Conservation (phyloP, 2,888 invertebrate genomes). For the Cactoblastis cactorum region DNA sequence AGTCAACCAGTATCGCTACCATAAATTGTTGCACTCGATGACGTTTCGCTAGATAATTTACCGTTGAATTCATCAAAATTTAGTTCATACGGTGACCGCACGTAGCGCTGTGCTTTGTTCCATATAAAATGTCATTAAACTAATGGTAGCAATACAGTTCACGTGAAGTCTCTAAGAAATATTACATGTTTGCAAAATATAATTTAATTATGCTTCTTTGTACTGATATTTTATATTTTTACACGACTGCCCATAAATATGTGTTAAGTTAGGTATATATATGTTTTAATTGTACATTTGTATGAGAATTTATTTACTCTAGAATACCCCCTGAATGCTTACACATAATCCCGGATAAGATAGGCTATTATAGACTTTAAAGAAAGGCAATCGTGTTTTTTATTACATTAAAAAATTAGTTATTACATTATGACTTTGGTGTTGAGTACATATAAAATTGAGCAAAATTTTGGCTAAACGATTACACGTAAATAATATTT, state of each 20-base stretch:
- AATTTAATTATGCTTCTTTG: conserved; percentile 64
- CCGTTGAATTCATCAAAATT: too few relatives aligned
- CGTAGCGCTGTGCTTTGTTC: too few relatives aligned
- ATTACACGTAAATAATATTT: conserved; percentile 67
- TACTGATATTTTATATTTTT: conserved; percentile 65
- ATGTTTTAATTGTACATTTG: too few relatives aligned
- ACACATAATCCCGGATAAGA: too few relatives aligned
- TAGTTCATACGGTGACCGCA: too few relatives aligned
- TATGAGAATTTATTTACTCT: too few relatives aligned
- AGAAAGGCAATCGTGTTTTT: background rate
- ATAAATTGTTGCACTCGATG: too few relatives aligned
- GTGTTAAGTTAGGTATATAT: background rate
- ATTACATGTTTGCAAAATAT: conserved; percentile 2
- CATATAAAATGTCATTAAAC: too few relatives aligned
- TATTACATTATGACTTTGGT: conserved; percentile 75
- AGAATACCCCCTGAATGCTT: too few relatives aligned
- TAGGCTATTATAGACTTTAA: background rate
- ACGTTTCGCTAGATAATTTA: too few relatives aligned
- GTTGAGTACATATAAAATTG: conserved; percentile 75
- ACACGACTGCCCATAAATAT: background rate
- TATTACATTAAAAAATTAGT: conserved; percentile 16
- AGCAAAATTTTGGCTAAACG: conserved; percentile 78
- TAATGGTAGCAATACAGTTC: too few relatives aligned
- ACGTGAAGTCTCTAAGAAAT: background rate
- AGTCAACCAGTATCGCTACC: too few relatives aligned